phyloP scores from a whole-genome alignment of 2,797 vertebrate species.

The Champsocephalus esox region DNA sequence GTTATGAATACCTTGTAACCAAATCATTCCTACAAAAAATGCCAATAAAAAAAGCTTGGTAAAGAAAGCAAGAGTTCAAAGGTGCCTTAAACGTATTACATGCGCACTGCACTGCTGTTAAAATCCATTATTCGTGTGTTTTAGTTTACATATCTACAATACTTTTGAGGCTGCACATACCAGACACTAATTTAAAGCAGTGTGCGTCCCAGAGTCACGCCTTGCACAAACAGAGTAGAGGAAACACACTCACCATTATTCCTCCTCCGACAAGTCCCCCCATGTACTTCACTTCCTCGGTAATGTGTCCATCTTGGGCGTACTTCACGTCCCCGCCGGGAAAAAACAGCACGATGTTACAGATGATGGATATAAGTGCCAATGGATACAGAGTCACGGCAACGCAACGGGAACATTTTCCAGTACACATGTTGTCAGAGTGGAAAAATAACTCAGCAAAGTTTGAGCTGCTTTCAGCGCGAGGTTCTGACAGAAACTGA shows the following conservation, averaged over 20 bases:
- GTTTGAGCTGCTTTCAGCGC: background rate
- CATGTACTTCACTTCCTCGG: conserved; percentile 86
- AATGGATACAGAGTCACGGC: conserved; percentile 81
- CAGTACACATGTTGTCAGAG: conserved; percentile 83
- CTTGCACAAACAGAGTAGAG: background rate
- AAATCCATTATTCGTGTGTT: background rate
- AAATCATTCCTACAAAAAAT: too few species aligned
- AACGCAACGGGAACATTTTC: conserved; percentile 82
- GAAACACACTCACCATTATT: conserved; percentile 76
- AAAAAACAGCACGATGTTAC: conserved; percentile 87
- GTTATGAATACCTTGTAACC: too few species aligned
- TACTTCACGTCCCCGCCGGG: conserved; percentile 78
- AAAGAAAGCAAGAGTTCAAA: too few species aligned
- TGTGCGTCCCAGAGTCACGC: background rate
- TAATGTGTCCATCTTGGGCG: conserved; percentile 72
- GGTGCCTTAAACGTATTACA: background rate
- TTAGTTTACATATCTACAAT: background rate
- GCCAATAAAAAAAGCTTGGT: too few species aligned
- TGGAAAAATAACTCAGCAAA: too few species aligned
- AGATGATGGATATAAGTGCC: conserved; percentile 79
- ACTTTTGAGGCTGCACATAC: conserved; percentile 1
- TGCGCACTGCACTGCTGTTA: background rate
- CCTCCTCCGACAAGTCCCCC: conserved; percentile 87
- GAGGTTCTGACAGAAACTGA: background rate
- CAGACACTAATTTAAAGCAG: background rate